These are phyloP conservation scores for Sitta europaea DNA, from an alignment of 2,113 vertebrate species.

Conservation along the genomic window DNA sequence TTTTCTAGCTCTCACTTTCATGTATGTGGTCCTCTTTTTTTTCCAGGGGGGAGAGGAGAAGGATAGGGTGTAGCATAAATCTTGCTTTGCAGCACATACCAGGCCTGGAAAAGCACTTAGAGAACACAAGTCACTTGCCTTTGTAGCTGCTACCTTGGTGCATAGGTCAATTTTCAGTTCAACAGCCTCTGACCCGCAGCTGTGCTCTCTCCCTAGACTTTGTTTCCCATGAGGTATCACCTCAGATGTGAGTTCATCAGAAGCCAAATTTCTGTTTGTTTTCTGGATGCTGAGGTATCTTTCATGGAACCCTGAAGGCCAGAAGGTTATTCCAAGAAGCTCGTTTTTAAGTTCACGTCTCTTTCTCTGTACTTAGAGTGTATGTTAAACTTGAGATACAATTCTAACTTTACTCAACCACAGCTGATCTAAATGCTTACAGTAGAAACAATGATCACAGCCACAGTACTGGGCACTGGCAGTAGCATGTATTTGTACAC, in stretches of 20 bases:
- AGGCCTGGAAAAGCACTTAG: constrained; percentile 19
- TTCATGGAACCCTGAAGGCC: not conserved
- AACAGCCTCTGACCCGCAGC: constrained; percentile 34
- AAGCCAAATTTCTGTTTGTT: constrained; percentile 7
- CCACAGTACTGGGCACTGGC: not conserved
- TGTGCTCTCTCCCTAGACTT: not conserved
- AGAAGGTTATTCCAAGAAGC: not conserved
- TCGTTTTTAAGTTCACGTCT: not conserved
- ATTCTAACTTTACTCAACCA: not conserved
- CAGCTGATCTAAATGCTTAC: not conserved
- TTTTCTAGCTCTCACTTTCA: not conserved
- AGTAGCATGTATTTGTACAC: not conserved
- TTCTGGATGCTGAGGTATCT: not conserved
- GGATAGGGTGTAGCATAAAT: not conserved
- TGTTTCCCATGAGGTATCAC: not conserved
- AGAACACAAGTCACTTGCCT: not conserved
- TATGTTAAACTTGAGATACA: not conserved
- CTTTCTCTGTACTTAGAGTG: not conserved
- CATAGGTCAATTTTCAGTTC: constrained; percentile 37
- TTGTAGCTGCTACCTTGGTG: constrained; percentile 1
- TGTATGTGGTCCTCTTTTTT: not conserved
- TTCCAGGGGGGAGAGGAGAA: not conserved
- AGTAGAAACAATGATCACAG: not conserved
- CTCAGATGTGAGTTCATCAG: not conserved
- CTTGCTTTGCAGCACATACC: not conserved